Percentiles rank a stretch among this genome's conserved stretches.
Conservation (phyloP, 1,140 invertebrate species). For the Heliconius eleuchia region DNA sequence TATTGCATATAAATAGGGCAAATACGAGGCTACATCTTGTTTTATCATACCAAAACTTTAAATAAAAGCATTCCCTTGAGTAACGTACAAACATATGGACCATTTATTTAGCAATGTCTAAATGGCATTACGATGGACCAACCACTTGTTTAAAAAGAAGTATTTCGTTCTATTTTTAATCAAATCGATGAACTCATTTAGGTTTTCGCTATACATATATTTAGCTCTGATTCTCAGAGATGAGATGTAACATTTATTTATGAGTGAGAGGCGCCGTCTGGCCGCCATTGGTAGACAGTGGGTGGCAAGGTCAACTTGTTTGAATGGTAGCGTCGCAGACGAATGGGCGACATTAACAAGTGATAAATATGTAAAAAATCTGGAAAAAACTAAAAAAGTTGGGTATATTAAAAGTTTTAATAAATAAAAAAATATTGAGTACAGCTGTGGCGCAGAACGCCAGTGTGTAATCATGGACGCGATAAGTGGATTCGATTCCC, state of each 20-base stretch:
- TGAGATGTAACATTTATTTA: slow-evolving; percentile 36
- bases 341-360: slow-evolving; percentile 38
- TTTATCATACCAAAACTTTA: background rate
- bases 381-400: background rate
- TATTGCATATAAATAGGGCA: no score
- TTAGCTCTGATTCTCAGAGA: slow-evolving; percentile 10
- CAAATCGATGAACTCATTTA: background rate
- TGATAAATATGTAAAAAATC: slow-evolving; percentile 4
- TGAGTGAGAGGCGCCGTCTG: slow-evolving; percentile 54
- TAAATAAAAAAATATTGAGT: background rate
- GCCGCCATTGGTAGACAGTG: slow-evolving; percentile 46
- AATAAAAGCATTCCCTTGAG: background rate
- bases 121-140: background rate
- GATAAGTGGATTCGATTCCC: no score
- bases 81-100: background rate
- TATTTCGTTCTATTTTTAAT: background rate
- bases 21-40: background rate
- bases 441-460: no score
- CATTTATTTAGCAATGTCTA: background rate
- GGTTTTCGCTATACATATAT: background rate
- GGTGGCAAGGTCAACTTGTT: slow-evolving; percentile 47
- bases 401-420: background rate
- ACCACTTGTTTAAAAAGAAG: background rate
- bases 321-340: slow-evolving; percentile 48
- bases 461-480: no score